Evolutionary conservation across 2,888 invertebrate species (phyloP).

Genomic region (Monoplex corrugatus): DNA sequence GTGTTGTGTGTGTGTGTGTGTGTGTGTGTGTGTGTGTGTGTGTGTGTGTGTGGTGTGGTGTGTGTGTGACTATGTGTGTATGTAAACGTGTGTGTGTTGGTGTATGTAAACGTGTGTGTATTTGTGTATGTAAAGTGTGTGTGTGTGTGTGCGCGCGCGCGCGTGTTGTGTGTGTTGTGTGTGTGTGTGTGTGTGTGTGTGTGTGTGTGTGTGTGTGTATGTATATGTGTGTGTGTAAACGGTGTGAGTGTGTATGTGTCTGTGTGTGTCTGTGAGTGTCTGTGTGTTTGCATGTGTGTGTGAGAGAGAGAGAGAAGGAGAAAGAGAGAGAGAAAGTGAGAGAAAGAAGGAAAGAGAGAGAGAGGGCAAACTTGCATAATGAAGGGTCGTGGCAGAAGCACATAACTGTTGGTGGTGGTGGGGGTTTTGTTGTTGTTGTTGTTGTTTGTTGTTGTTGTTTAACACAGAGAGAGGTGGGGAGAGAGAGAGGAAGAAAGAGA

Average conservation of each 20-base stretch:
- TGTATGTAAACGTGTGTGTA: neutral
- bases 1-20: neutral
- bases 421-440: too few relatives aligned
- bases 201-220: too few relatives aligned
- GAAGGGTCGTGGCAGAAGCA: too few relatives aligned
- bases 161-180: neutral
- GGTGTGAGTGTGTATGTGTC: neutral
- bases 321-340: neutral
- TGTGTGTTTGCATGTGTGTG: too few relatives aligned
- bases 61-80: neutral
- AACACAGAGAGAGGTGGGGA: too few relatives aligned
- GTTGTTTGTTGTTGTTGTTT: too few relatives aligned
- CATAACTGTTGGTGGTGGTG: too few relatives aligned
- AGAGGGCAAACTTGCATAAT: too few relatives aligned
- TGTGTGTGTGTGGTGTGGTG: neutral
- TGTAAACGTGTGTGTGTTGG: slow-evolving; percentile 15
- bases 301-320: neutral
- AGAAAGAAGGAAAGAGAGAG: slow-evolving; percentile 32
- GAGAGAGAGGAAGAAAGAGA: too few relatives aligned
- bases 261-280: neutral
- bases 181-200: too few relatives aligned
- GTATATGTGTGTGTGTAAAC: neutral
- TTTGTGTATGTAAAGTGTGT: neutral
- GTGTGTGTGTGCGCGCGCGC: slow-evolving; percentile 6
- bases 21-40: neutral